Evolutionary conservation across 92 coral and sea anemone genomes (phyloP), one percentile per base, ranked within the genome.

Genomic region (Epizoanthus ramosus): DNA sequence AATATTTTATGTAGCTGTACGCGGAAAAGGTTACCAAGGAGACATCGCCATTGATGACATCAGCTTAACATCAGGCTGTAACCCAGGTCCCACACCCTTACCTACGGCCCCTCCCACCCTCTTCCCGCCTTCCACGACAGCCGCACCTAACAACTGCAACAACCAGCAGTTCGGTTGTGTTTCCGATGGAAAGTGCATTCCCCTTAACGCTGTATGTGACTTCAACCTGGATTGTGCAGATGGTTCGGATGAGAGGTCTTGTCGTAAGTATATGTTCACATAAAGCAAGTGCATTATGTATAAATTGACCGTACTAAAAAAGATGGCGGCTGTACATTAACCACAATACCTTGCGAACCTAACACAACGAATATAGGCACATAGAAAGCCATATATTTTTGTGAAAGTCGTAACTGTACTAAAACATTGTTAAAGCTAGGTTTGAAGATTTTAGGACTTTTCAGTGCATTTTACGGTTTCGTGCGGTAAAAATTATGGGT

Each of bases 1-100:
- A 33, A 10, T 25, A 33, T 53, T 12, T 63, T 87, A 74, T 63
- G 22, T 60, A 97, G 98, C 91, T 61, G 72, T 90, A 10, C 91
- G 98, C 63, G 99, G 98, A 21, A 68, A 72, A 52, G 91, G 97
- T 39, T 97, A 90, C 91, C 84, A 70, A 35, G 94, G 98, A 7
- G 99, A 97, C 85, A 90, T 94, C 10, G 99, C 99, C 52, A 91
- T 97, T 60, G 99, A 97, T 67, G 99, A 97, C 80, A 83, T 97
- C 67, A 94, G 98, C 80, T 74, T 97, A 41, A 88, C 94, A 7
- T 80, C 87, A 0, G 83, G 87, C 10, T 97, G 99, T 81, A 80
- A 43, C 8, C 41, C 67, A 25, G 89, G 64, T 87, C 54, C 83
- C n/a, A 91, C 95, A 6, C 60, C 80, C 31, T 82, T 97, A 10